Conservation (phyloP, 2,113 vertebrate genomes). For the Lepus americanus region DNA sequence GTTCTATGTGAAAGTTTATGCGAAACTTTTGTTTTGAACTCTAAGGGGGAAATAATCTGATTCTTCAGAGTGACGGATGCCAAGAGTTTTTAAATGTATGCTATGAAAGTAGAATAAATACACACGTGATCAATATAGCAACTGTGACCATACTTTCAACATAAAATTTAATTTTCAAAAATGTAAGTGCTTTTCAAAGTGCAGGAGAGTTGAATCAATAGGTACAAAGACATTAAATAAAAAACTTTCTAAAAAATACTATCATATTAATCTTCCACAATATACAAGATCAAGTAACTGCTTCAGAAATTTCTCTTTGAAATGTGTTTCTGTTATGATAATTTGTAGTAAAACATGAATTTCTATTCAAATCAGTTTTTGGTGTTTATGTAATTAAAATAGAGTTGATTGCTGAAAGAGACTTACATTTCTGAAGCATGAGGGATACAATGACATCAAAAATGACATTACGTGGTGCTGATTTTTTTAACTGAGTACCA, state of each 20-base stretch:
- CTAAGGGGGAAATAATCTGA: background rate
- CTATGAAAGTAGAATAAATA: background rate
- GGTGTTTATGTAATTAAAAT: constrained; percentile 42
- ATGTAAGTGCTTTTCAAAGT: background rate
- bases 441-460: constrained; percentile 14
- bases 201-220: background rate
- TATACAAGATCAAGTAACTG: constrained; percentile 32
- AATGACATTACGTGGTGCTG: background rate
- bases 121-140: background rate
- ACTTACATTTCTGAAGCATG: constrained; percentile 8
- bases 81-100: background rate
- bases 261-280: background rate
- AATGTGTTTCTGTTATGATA: background rate
- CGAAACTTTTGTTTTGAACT: background rate
- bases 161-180: constrained; percentile 34
- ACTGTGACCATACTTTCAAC: background rate
- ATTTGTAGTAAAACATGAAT: background rate
- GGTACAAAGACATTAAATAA: background rate
- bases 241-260: background rate
- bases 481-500: constrained; percentile 12
- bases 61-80: background rate
- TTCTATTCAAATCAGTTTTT: background rate
- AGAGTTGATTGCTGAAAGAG: background rate
- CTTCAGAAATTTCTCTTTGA: constrained; percentile 45
- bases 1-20: background rate